Conservation (phyloP, 2,113 vertebrate genomes). For the Prionailurus bengalensis region DNA sequence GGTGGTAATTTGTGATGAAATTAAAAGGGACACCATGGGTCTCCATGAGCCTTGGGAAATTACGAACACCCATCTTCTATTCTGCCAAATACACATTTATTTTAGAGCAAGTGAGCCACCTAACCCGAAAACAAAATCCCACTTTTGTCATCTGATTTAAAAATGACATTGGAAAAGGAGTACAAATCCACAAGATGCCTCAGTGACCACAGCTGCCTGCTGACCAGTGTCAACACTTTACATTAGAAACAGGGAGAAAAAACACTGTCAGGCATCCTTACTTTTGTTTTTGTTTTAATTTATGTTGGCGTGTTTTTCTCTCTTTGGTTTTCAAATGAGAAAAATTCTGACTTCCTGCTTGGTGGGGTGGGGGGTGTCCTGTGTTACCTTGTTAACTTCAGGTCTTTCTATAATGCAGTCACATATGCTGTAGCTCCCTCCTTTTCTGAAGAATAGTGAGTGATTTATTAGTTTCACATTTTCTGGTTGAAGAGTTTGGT, state of each 20-base stretch:
- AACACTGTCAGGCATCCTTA: neutral
- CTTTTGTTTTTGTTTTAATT: constrained; percentile 1
- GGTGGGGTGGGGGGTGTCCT: neutral
- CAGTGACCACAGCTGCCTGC: neutral
- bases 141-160: neutral
- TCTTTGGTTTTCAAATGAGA: constrained; percentile 18
- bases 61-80: neutral
- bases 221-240: neutral
- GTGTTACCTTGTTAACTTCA: neutral
- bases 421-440: neutral
- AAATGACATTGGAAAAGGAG: neutral
- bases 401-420: neutral
- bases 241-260: neutral
- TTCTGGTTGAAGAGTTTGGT: constrained; percentile 25
- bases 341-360: constrained; percentile 17
- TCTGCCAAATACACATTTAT: neutral
- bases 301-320: neutral
- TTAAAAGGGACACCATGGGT: neutral
- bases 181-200: neutral
- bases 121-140: neutral
- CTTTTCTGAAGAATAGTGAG: constrained; percentile 27
- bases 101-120: neutral
- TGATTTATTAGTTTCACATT: neutral
- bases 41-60: neutral
- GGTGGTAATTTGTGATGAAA: neutral